phyloP scores from a whole-genome alignment of 2,113 vertebrate species.

The Alethe castanea region DNA sequence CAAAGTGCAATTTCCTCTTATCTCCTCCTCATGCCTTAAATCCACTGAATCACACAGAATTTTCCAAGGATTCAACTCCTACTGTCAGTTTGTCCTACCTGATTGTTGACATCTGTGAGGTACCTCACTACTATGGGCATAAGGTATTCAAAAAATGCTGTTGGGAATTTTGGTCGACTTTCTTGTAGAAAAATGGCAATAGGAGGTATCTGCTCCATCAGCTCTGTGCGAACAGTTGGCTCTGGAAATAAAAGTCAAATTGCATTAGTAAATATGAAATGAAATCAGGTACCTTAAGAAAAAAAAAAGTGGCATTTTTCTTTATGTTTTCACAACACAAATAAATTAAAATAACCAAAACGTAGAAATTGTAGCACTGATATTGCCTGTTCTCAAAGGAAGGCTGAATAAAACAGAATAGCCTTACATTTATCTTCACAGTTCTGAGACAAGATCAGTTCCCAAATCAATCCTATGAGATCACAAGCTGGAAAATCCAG shows the following conservation, averaged over 20 bases:
- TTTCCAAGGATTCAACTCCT: not conserved
- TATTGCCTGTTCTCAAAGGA: not conserved
- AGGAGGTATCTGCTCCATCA: conserved; percentile 90
- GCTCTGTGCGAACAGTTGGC: conserved; percentile 85
- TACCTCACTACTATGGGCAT: conserved; percentile 83
- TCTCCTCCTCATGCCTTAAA: not conserved
- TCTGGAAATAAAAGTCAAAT: conserved; percentile 69
- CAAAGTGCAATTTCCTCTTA: not conserved
- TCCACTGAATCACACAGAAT: not conserved
- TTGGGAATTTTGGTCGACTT: conserved; percentile 82
- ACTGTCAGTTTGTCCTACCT: conserved; percentile 69
- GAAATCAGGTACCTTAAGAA: not conserved
- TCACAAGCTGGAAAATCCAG: not conserved
- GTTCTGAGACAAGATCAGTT: not conserved
- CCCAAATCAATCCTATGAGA: not conserved
- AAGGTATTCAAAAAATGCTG: conserved; percentile 84
- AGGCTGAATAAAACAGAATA: not conserved
- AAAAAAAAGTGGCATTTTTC: not conserved
- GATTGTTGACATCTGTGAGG: conserved; percentile 87
- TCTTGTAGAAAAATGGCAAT: conserved; percentile 88
- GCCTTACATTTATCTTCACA: not conserved
- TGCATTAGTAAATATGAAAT: not conserved
- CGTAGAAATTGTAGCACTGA: not conserved
- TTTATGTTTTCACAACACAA: not conserved
- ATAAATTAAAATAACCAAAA: not conserved